Base-by-base conservation (phyloP, 2,113 vertebrate genomes). In the Penelope pileata region DNA sequence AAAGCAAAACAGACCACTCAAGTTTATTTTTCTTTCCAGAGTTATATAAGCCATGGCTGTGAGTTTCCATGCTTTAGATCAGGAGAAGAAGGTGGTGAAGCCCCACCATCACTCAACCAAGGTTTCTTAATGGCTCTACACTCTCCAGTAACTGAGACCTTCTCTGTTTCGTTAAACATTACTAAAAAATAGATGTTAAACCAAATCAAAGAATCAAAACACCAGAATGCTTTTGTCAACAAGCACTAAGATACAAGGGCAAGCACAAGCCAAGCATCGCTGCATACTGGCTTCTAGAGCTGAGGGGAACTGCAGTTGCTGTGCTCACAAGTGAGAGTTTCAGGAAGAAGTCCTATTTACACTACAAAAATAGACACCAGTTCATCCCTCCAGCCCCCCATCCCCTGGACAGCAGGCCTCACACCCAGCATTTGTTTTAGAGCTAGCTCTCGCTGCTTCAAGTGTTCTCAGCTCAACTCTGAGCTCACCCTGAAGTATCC, bases 21-120 rank as follows among this genome's bases (percentile, higher is more conserved):
- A 14, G 10, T 51, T 68, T 54, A 5, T 62, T 91, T 45, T 75
- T 45, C 32, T 60, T 62, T 36, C 26, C 19, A 60, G 40, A 69
- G 14, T 38, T 77, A 53, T 2, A 3, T 10, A 63, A 86, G 67
- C 15, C 21, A 14, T 1, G 4, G 27, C n/a, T 84, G 47, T 48
- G 27, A 72, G 9, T n/a, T 64, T 88, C 60, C 48, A 32, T 17
- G 29, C 40, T 70, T 70, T 7, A 86, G 26, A 43, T 63, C 47
- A 50, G 40, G 26, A 88, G 86, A 54, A 38, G 6, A 79, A 24
- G 13, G 10, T 1, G 70, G 32, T 4, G 12, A 30, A 69, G 78
- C 32, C 54, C 7, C 43, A 59, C 18, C 2, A 0, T 1, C 50
- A 42, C 26, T 63, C 23, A 32, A 32, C 0, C 1, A 0, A 69